Evolutionary conservation across 2,888 invertebrate species (phyloP).

Genomic region (Phortica magna): DNA sequence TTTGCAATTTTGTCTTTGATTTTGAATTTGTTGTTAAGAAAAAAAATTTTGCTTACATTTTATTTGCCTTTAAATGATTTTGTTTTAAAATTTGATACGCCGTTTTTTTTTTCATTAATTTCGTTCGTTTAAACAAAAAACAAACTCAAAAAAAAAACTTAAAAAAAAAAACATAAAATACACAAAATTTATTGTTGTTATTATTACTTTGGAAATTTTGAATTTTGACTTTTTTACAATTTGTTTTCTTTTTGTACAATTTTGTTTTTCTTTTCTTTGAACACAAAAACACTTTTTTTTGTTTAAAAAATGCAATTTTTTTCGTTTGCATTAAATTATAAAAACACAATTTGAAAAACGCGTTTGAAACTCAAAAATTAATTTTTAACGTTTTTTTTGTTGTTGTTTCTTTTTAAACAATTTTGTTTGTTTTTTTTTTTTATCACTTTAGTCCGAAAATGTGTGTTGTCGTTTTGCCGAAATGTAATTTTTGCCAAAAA

Average conservation of each 20-base stretch:
- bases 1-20: slow-evolving; percentile 39
- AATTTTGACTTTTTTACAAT: slow-evolving; percentile 59
- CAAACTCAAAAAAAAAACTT: slow-evolving; percentile 47
- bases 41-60: background rate
- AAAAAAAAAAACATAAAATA: slow-evolving; percentile 12
- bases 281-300: slow-evolving; percentile 17
- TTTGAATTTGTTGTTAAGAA: slow-evolving; percentile 36
- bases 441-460: slow-evolving; percentile 59
- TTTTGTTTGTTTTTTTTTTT: slow-evolving; percentile 50
- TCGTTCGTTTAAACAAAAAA: slow-evolving; percentile 37
- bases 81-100: background rate
- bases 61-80: background rate
- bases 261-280: background rate
- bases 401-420: background rate
- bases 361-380: slow-evolving; percentile 19
- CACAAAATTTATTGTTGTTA: background rate
- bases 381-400: slow-evolving; percentile 11
- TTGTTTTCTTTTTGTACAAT: slow-evolving; percentile 33
- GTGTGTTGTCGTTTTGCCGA: slow-evolving; percentile 49
- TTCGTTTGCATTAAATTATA: slow-evolving; percentile 35
- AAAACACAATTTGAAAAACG: background rate
- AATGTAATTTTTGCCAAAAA: slow-evolving; percentile 44
- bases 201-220: slow-evolving; percentile 61
- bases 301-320: slow-evolving; percentile 27
- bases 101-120: background rate